Percentiles rank a stretch among this genome's conserved stretches.
Evolutionary conservation across 53 echinoderm and acorn worm genomes (phyloP).

Genomic region (Pentamera pediparva): DNA sequence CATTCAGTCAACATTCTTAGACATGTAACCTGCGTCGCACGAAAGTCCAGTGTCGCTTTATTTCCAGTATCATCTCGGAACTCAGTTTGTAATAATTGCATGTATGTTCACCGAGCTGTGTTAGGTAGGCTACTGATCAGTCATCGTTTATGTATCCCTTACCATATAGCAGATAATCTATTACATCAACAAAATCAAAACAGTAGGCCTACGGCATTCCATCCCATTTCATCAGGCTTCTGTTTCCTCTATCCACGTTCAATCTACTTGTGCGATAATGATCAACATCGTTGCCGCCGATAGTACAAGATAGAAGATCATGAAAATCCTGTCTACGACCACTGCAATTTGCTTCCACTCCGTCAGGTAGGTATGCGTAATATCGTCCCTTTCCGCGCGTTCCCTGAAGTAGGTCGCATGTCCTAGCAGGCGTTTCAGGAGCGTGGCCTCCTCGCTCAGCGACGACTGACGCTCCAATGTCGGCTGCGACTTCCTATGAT

Average conservation of each 20-base stretch:
- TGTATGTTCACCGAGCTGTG: no score
- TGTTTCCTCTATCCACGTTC: background rate
- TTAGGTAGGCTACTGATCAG: no score
- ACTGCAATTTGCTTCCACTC: constrained; percentile 93
- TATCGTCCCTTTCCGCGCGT: constrained; percentile 68
- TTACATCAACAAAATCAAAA: no score
- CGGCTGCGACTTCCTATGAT: background rate
- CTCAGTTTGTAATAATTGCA: no score
- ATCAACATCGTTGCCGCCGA: constrained; percentile 71
- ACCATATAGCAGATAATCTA: no score
- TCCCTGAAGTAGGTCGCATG: constrained; percentile 59
- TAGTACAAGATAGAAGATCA: constrained; percentile 78
- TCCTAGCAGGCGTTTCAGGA: constrained; percentile 59
- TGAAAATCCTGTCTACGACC: constrained; percentile 80
- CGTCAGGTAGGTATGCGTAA: constrained; percentile 48
- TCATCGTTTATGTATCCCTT: no score
- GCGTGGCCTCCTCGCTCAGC: constrained; percentile 50
- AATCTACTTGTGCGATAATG: constrained; percentile 35
- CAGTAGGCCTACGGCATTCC: no score
- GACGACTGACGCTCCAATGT: constrained; percentile 24
- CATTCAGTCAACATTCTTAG: no score
- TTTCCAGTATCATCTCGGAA: no score
- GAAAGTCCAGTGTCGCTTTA: no score
- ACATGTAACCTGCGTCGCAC: no score
- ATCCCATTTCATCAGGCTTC: no score